Percentiles rank a stretch among this genome's conserved stretches.
These are phyloP conservation scores for Perca flavescens DNA, from an alignment of 2,113 vertebrate species.

Conservation along the genomic window DNA sequence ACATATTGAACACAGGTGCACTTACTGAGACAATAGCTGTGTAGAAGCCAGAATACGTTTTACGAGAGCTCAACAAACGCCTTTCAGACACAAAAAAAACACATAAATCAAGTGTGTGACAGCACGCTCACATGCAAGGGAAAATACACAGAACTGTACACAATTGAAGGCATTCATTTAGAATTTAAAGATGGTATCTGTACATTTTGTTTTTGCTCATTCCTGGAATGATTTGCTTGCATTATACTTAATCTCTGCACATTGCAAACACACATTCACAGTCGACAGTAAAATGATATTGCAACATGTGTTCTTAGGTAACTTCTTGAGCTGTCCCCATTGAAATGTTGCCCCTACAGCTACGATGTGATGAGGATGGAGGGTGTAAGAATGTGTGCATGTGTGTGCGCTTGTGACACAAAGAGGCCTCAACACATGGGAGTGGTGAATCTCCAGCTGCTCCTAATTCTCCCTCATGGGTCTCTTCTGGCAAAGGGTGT, in stretches of 20 bases:
- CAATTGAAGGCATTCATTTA: neutral
- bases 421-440: slow-evolving; percentile 54
- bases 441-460: slow-evolving; percentile 70
- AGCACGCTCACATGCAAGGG: slow-evolving; percentile 22
- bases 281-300: neutral
- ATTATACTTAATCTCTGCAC: neutral
- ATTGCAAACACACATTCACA: neutral
- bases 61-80: slow-evolving; percentile 19
- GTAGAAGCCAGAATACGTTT: slow-evolving; percentile 27
- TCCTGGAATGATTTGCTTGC: neutral
- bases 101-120: slow-evolving; percentile 10
- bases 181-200: neutral
- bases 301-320: slow-evolving; percentile 39
- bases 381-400: neutral
- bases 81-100: neutral
- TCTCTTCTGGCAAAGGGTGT: slow-evolving; percentile 52
- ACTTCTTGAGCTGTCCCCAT: slow-evolving; percentile 22
- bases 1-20: slow-evolving; percentile 65
- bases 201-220: neutral
- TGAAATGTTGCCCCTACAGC: slow-evolving; percentile 41
- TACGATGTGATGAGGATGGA: slow-evolving; percentile 11
- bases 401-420: slow-evolving; percentile 29
- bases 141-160: neutral
- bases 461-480: slow-evolving; percentile 62
- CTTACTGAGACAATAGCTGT: slow-evolving; percentile 21